Evolutionary conservation across 37 sponge, comb jelly and placozoan genomes (phyloP), one percentile per base, ranked within the genome.

Genomic region (Diacarnus erythraeanus): DNA sequence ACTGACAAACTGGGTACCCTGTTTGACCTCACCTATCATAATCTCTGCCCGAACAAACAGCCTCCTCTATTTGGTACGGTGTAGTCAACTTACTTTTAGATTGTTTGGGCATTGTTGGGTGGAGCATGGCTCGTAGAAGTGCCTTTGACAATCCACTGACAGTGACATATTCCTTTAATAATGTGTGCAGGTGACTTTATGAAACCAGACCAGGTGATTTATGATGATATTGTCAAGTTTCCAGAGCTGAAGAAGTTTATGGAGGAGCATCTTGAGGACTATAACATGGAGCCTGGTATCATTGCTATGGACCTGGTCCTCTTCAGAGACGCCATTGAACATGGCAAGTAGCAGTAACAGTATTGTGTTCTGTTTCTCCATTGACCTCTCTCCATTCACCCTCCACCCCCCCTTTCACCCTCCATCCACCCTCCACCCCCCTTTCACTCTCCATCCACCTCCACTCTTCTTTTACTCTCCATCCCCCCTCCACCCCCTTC

Each of bases 251-350:
- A 98, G 78, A 82, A 77, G 64, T 87, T 85, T 57, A 85, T 94
- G 90, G 99, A 99, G 84, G 92, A 87, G 38, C 72, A 92, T 9
- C 90, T 99, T 23, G 94, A 99, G 47, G 97, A 99, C 81, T 96
- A 99, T 77, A 99, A 99, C 91, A 99, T 84, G 81, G 96, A 96
- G 75, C 99, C 97, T 64, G 99, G 95, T 23, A 78, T 90, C 57
- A 94, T 99, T 30, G 71, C 92, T 42, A 99, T 99, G 97, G 86
- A 87, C 63, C 91, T 96, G 22, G 99, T 98, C 29, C 92, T 98
- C 43, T 98, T 98, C 81, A 88, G 82, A 56, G 96, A 98, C 83
- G 99, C 99, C 73, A 96, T 98, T 44, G 99, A 98, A 64, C 99
- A 98, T 68, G 92, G 94, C 87, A 51, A 38, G 15, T 6, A 20